These are phyloP conservation scores for Neotoma lepida DNA, from an alignment of 2,113 vertebrate species.

Conservation along the genomic window DNA sequence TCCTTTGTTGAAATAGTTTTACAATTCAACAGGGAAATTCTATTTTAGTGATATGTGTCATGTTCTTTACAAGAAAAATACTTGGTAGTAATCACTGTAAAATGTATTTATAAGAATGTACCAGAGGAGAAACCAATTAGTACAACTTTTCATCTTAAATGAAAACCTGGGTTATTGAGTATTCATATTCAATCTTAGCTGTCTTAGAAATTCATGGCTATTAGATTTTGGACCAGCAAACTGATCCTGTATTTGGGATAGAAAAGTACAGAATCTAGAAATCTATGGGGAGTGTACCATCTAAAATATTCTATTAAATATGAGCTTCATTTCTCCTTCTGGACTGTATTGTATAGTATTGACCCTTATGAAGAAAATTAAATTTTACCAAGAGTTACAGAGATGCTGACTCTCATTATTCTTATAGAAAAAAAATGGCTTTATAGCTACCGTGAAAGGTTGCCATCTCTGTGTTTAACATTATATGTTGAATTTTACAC, in stretches of 20 bases:
- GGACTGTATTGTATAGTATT: constrained; percentile 48
- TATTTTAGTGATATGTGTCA: constrained; percentile 49
- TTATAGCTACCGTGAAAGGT: constrained; percentile 56
- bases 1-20: constrained; percentile 9
- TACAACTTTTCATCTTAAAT: constrained; percentile 27
- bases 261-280: constrained; percentile 48
- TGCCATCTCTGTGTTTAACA: constrained; percentile 59
- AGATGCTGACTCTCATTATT: constrained; percentile 59
- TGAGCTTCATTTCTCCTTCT: constrained; percentile 60
- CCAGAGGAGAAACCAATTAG: constrained; percentile 51
- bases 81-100: constrained; percentile 56
- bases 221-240: constrained; percentile 43
- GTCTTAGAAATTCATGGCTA: constrained; percentile 30
- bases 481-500: constrained; percentile 65
- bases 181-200: neutral
- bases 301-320: constrained; percentile 24
- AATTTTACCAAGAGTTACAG: constrained; percentile 39
- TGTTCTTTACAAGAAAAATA: constrained; percentile 9
- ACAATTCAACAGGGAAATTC: constrained; percentile 18
- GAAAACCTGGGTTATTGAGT: constrained; percentile 26
- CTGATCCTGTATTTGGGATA: neutral
- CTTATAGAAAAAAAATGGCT: constrained; percentile 66
- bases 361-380: constrained; percentile 59
- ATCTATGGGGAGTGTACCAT: neutral
- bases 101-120: constrained; percentile 44